Evolutionary conservation across 2,888 invertebrate species (phyloP).

Genomic region (Seira ritae): DNA sequence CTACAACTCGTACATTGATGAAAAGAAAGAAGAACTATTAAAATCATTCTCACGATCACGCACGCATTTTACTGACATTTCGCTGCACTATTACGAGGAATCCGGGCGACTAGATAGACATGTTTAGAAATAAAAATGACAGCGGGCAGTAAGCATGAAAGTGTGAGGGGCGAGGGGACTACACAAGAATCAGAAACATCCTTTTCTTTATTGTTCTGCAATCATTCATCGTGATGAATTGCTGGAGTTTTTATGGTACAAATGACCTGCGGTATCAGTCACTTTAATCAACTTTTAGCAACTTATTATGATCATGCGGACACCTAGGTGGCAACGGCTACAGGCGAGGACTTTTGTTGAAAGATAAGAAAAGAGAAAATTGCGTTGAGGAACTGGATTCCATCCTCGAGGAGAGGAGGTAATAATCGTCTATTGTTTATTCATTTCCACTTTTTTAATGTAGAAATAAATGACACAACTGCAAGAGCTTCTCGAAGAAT

Average conservation of each 20-base stretch:
- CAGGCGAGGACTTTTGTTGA: background rate
- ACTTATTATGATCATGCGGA: slow-evolving; percentile 31
- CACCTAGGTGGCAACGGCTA: slow-evolving; percentile 30
- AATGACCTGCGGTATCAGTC: slow-evolving; percentile 56
- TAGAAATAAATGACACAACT: background rate
- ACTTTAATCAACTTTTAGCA: slow-evolving; percentile 60
- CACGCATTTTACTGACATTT: background rate
- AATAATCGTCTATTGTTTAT: too few species aligned
- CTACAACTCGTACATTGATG: too few species aligned
- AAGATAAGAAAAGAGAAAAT: background rate
- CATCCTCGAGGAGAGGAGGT: too few species aligned
- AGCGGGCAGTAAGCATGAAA: background rate
- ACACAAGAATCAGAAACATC: background rate
- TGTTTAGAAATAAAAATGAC: slow-evolving; percentile 10
- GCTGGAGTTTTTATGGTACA: slow-evolving; percentile 36
- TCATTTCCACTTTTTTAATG: background rate
- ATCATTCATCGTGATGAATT: slow-evolving; percentile 9
- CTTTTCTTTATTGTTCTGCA: background rate
- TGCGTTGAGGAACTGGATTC: background rate
- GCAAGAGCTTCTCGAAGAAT: too few species aligned
- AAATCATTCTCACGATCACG: background rate
- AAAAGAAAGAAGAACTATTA: slow-evolving; percentile 4
- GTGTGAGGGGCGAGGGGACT: background rate
- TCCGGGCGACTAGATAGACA: slow-evolving; percentile 6
- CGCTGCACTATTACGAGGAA: background rate